Evolutionary conservation across 2,797 vertebrate genomes (phyloP).

Genomic region (Arctocebus calabarensis): DNA sequence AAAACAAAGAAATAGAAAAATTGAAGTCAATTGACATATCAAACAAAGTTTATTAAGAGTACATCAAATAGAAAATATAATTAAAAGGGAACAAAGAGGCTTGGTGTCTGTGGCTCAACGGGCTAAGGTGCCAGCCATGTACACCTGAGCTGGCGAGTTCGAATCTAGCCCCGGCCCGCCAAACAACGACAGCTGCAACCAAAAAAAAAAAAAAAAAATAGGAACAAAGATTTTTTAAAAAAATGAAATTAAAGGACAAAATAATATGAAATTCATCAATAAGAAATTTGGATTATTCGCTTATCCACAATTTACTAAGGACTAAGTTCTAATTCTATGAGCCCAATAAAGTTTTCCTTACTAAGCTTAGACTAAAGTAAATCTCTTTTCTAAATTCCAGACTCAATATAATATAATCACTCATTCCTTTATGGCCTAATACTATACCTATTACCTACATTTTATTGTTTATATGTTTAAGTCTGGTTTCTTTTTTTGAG

Average conservation of each 20-base stretch:
- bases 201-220: too few relatives aligned
- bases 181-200: too few relatives aligned
- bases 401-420: conserved; percentile 30
- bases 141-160: too few relatives aligned
- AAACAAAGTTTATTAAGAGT: conserved; percentile 53
- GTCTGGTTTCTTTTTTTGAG: conserved; percentile 40
- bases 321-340: conserved; percentile 47
- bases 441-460: conserved; percentile 50
- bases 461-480: conserved; percentile 30
- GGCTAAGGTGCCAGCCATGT: too few relatives aligned
- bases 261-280: background rate
- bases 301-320: conserved; percentile 41
- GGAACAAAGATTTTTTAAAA: too few relatives aligned
- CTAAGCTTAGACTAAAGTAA: conserved; percentile 15
- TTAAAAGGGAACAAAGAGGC: conserved; percentile 5
- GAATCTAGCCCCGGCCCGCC: too few relatives aligned
- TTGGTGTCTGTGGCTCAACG: too few relatives aligned
- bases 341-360: background rate
- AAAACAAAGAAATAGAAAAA: conserved; percentile 75
- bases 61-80: conserved; percentile 15
- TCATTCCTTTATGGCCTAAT: background rate
- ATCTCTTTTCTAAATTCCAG: conserved; percentile 35
- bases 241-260: conserved; percentile 27
- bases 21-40: background rate
- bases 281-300: conserved; percentile 22